Conservation (phyloP, 2,888 invertebrate genomes). For the Stegana nigrithorax region DNA sequence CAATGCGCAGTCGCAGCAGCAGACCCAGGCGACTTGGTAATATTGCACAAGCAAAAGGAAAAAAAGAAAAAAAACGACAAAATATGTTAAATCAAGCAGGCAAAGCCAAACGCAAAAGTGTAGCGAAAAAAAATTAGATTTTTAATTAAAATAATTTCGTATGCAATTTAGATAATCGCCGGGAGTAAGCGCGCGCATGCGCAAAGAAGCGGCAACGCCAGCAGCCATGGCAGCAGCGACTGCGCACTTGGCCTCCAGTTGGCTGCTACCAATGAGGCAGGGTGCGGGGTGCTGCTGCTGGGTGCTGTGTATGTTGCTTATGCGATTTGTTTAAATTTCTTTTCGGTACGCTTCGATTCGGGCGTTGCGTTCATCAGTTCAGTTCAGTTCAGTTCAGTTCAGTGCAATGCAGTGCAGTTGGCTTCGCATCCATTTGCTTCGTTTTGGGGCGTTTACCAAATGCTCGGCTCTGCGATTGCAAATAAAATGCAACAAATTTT, state of each 20-base stretch:
- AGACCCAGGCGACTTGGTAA: neutral
- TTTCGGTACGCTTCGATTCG: too few species aligned
- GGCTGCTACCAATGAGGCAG: neutral
- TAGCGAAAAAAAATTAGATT: slow-evolving; percentile 64
- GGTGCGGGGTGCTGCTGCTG: slow-evolving; percentile 1
- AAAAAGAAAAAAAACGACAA: neutral
- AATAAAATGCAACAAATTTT: slow-evolving; percentile 65
- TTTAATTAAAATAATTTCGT: slow-evolving; percentile 70
- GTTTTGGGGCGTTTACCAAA: slow-evolving; percentile 59
- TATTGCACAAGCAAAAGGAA: neutral
- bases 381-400: slow-evolving; percentile 18
- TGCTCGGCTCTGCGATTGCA: slow-evolving; percentile 51
- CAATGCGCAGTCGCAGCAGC: too few species aligned
- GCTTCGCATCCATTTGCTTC: slow-evolving; percentile 14
- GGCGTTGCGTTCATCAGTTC: slow-evolving; percentile 28
- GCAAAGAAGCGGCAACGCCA: slow-evolving; percentile 23
- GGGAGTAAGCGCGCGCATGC: slow-evolving; percentile 41
- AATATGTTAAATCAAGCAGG: slow-evolving; percentile 38
- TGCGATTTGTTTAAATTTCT: slow-evolving; percentile 61
- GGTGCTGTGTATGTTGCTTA: slow-evolving; percentile 51
- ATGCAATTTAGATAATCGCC: slow-evolving; percentile 70
- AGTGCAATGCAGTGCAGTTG: too few species aligned
- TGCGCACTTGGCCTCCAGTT: slow-evolving; percentile 18
- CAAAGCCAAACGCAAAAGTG: neutral
- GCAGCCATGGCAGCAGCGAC: slow-evolving; percentile 17